Percentiles rank a stretch among this genome's conserved stretches.
Evolutionary conservation across 1,140 invertebrate genomes (phyloP).

Genomic region (Goniozus legneri): DNA sequence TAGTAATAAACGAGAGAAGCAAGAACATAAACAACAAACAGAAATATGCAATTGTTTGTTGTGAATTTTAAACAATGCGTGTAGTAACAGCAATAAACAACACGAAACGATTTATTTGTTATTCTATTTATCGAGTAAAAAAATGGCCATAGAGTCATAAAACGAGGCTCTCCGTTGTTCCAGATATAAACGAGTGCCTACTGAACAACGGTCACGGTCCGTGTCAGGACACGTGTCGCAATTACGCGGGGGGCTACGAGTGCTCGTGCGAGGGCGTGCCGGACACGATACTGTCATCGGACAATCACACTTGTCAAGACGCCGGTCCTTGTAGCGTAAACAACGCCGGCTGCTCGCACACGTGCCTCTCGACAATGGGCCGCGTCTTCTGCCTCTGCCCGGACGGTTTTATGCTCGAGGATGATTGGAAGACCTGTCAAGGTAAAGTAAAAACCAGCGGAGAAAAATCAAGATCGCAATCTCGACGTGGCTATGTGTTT

Average conservation of each 20-base stretch:
- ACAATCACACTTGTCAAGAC: conserved; percentile 58
- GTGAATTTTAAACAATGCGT: too few species aligned
- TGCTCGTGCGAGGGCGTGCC: conserved; percentile 61
- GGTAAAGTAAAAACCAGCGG: conserved; percentile 37
- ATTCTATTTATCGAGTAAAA: too few species aligned
- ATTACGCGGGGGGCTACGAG: conserved; percentile 61
- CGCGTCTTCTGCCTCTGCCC: conserved; percentile 66
- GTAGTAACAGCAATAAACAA: too few species aligned
- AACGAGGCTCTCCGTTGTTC: too few species aligned
- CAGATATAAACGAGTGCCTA: conserved; percentile 64
- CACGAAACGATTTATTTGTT: too few species aligned
- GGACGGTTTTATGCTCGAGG: conserved; percentile 57
- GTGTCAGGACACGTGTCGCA: conserved; percentile 66
- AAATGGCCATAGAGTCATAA: too few species aligned
- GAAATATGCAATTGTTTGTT: too few species aligned
- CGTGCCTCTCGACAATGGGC: conserved; percentile 62
- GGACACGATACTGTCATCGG: conserved; percentile 57
- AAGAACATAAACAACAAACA: too few species aligned
- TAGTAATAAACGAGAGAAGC: too few species aligned
- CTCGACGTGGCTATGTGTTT: too few species aligned
- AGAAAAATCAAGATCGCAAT: too few species aligned
- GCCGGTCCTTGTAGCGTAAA: conserved; percentile 61
- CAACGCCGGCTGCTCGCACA: conserved; percentile 61
- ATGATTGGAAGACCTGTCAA: conserved; percentile 59
- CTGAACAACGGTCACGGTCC: conserved; percentile 64